Evolutionary conservation across 2,113 vertebrate species (phyloP).

Genomic region (Phaetusa simplex): DNA sequence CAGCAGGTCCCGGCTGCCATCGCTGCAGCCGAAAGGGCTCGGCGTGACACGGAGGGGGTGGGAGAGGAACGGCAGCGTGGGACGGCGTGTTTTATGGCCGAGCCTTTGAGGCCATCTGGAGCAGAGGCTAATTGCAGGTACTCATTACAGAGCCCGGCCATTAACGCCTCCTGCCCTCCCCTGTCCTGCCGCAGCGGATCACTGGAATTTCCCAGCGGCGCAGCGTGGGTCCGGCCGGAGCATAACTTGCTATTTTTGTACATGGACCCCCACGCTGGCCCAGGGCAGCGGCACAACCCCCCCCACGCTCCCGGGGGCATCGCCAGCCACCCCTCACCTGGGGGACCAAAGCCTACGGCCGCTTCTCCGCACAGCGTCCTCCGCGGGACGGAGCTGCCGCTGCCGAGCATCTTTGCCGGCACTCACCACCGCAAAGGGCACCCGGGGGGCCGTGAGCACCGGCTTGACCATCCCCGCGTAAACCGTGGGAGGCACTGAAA

Average conservation of each 20-base stretch:
- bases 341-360: not conserved
- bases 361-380: not conserved
- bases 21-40: fast-evolving
- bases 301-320: not conserved
- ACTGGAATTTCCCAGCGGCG: not conserved
- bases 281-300: not conserved
- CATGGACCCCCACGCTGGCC: not conserved
- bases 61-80: not conserved
- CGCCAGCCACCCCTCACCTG: fast-evolving
- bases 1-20: not conserved
- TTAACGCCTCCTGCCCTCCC: not conserved
- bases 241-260: conserved; percentile 35
- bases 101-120: conserved; percentile 22
- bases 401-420: fast-evolving
- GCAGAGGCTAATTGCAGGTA: conserved; percentile 35
- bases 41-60: not conserved
- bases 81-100: not conserved
- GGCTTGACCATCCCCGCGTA: not conserved
- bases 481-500: not conserved
- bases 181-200: not conserved
- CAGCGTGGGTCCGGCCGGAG: not conserved
- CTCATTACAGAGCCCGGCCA: conserved; percentile 15
- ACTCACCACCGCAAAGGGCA: not conserved
- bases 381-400: fast-evolving
- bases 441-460: fast-evolving